Evolutionary conservation across 1,140 invertebrate genomes (phyloP).

Genomic region (Pogonognathellus flavescens): DNA sequence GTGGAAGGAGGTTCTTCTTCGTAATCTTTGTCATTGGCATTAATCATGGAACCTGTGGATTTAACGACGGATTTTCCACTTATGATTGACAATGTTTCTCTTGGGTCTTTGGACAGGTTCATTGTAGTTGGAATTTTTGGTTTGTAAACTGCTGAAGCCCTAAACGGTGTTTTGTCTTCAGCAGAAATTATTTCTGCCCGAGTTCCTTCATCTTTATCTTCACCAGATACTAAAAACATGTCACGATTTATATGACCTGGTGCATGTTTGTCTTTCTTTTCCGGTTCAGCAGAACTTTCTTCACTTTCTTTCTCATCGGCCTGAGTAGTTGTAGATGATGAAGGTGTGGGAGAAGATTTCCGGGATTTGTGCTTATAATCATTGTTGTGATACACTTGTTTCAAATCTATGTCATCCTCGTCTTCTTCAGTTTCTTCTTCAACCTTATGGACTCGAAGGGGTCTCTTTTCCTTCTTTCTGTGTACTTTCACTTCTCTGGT

Average conservation of each 20-base stretch:
- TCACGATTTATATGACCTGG: conserved; percentile 57
- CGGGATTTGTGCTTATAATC: conserved; percentile 17
- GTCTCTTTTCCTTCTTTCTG: conserved; percentile 35
- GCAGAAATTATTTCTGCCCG: conserved; percentile 52
- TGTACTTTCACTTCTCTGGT: conserved; percentile 9
- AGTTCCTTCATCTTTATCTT: conserved; percentile 51
- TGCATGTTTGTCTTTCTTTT: conserved; percentile 6
- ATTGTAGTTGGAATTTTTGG: not conserved
- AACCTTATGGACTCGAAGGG: too few species aligned
- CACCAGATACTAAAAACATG: conserved; percentile 61
- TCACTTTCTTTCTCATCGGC: conserved; percentile 24
- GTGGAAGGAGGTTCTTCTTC: not conserved
- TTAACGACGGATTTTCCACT: conserved; percentile 61
- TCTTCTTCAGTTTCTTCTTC: not conserved
- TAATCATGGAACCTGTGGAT: conserved; percentile 53
- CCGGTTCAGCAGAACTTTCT: not conserved
- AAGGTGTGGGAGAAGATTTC: not conserved
- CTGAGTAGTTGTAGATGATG: not conserved
- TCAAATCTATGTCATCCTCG: conserved; percentile 46
- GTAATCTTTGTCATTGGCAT: not conserved
- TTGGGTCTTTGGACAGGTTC: not conserved
- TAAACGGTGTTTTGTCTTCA: conserved; percentile 57
- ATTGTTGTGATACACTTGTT: conserved; percentile 15
- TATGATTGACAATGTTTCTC: conserved; percentile 28
- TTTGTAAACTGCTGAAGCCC: conserved; percentile 34